Conservation (phyloP, 2,113 vertebrate genomes). For the Oncorhynchus nerka region DNA sequence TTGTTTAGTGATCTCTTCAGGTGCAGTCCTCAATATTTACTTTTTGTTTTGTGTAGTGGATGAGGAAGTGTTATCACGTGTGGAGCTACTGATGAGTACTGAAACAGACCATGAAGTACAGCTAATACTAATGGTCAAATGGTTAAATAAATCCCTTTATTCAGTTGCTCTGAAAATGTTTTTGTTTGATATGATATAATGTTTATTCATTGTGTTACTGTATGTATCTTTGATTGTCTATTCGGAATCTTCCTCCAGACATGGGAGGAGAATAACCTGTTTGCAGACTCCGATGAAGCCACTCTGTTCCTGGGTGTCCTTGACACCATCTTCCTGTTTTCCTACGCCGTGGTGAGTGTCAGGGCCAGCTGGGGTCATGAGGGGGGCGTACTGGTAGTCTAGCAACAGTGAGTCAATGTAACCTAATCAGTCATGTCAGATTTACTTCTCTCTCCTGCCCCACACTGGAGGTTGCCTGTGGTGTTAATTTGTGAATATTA, state of each 20-base stretch:
- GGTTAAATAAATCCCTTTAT: too few species aligned
- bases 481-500: too few species aligned
- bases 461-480: too few species aligned
- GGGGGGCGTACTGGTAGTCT: too few species aligned
- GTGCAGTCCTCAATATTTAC: not conserved
- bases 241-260: slow-evolving; percentile 68
- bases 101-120: too few species aligned
- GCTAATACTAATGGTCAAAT: too few species aligned
- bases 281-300: slow-evolving; percentile 78
- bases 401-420: too few species aligned
- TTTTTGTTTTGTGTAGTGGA: not conserved
- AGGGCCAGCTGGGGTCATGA: not conserved
- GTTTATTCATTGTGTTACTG: not conserved
- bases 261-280: slow-evolving; percentile 84
- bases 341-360: slow-evolving; percentile 88
- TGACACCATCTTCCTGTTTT: slow-evolving; percentile 94
- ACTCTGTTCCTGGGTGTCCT: slow-evolving; percentile 89
- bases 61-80: not conserved
- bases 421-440: too few species aligned
- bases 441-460: too few species aligned
- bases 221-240: not conserved
- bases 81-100: too few species aligned
- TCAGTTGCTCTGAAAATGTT: too few species aligned
- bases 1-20: not conserved
- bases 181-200: not conserved